phyloP scores from a whole-genome alignment of 1,140 invertebrate genomes.

The Stegodyphus mimosarum region DNA sequence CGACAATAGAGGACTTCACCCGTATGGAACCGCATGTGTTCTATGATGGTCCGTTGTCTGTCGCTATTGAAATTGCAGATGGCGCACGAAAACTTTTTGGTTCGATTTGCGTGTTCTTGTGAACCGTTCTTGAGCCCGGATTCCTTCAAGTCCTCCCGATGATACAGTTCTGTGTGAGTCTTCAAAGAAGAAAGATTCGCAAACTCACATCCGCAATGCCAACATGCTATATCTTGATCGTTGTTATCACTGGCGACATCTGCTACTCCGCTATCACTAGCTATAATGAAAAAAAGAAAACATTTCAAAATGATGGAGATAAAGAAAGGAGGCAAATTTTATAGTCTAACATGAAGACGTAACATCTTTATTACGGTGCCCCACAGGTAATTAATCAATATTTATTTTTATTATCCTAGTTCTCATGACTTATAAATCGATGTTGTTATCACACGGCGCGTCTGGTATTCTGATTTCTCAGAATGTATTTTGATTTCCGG shows the following conservation, averaged over 20 bases:
- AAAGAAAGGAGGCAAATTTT: too few relatives aligned
- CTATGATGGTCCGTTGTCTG: conserved; percentile 69
- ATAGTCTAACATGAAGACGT: too few relatives aligned
- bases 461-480: too few relatives aligned
- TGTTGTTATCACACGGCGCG: too few relatives aligned
- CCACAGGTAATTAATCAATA: too few relatives aligned
- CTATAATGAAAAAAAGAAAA: not conserved
- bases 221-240: conserved; percentile 67
- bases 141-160: conserved; percentile 59
- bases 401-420: too few relatives aligned
- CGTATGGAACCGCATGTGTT: conserved; percentile 71
- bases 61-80: conserved; percentile 68
- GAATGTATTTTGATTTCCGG: too few relatives aligned
- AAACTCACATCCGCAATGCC: conserved; percentile 71
- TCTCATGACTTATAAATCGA: too few relatives aligned
- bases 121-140: not conserved
- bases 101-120: conserved; percentile 10
- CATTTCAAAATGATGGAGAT: too few relatives aligned
- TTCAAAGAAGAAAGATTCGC: conserved; percentile 70
- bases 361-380: too few relatives aligned
- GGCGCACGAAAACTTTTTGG: conserved; percentile 68
- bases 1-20: conserved; percentile 66
- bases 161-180: conserved; percentile 69
- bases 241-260: conserved; percentile 16
- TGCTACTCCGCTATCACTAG: conserved; percentile 37